Conservation (phyloP, 35 echinoderm and acorn worm genomes). For the Ptychodera flava region DNA sequence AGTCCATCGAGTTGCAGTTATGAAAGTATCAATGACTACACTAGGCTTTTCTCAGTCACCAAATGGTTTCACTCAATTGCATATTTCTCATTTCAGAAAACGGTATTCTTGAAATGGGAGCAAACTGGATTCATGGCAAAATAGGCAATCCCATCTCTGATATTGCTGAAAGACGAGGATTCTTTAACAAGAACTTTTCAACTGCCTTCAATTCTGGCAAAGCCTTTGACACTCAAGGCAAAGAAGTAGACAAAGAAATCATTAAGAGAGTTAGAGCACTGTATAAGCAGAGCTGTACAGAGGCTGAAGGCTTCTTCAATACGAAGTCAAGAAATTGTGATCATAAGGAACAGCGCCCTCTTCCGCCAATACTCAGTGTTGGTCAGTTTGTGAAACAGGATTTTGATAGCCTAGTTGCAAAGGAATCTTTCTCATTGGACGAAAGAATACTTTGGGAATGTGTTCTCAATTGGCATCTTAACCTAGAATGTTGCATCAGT, state of each 20-base stretch:
- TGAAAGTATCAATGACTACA: neutral
- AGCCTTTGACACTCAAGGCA: neutral
- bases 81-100: neutral
- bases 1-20: no score
- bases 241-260: neutral
- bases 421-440: neutral
- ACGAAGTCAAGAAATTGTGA: neutral
- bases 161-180: slow-evolving; percentile 13
- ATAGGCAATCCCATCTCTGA: slow-evolving; percentile 34
- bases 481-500: neutral
- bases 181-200: neutral
- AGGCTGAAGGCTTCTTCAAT: neutral
- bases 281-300: neutral
- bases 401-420: neutral
- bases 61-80: no score
- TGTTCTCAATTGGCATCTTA: neutral
- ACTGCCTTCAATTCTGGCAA: neutral
- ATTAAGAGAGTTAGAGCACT: neutral
- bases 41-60: no score
- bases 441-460: neutral
- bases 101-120: slow-evolving; percentile 39
- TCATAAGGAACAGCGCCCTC: no score
- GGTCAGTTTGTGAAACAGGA: neutral
- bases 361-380: neutral
- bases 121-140: slow-evolving; percentile 54